These are phyloP conservation scores for Hymenopus coronatus DNA, from an alignment of 2,888 invertebrate genomes.

Conservation along the genomic window DNA sequence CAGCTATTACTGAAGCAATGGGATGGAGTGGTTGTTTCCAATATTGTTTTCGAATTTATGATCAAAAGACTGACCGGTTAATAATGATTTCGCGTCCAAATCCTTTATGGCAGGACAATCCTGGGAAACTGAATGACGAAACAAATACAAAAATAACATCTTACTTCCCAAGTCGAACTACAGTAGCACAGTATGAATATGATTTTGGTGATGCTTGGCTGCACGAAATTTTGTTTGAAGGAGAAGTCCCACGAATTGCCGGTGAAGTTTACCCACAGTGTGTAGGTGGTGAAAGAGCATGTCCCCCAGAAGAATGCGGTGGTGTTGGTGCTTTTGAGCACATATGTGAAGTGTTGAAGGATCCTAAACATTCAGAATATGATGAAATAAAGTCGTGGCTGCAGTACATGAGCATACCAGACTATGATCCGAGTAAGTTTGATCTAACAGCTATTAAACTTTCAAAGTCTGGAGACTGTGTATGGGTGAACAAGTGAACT, in stretches of 20 bases:
- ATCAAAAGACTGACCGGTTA: background rate
- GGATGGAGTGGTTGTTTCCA: background rate
- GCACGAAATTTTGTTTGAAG: background rate
- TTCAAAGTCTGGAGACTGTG: background rate
- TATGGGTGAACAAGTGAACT: background rate
- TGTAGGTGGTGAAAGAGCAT: background rate
- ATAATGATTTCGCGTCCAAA: background rate
- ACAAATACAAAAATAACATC: background rate
- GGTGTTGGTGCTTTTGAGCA: background rate
- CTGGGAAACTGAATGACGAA: background rate
- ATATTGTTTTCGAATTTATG: background rate
- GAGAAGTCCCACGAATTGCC: background rate
- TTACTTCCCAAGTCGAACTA: background rate
- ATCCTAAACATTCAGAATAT: background rate
- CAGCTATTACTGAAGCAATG: background rate
- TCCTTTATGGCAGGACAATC: background rate
- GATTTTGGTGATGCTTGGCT: background rate
- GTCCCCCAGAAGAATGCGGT: background rate
- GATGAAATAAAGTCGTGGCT: background rate
- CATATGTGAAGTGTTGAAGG: background rate
- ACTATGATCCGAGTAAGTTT: background rate
- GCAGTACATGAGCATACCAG: background rate
- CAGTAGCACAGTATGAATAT: background rate
- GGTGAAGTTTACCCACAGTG: background rate
- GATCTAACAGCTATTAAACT: background rate